phyloP scores from a whole-genome alignment of 1,140 invertebrate species.

The Hylyphantes graminicola region DNA sequence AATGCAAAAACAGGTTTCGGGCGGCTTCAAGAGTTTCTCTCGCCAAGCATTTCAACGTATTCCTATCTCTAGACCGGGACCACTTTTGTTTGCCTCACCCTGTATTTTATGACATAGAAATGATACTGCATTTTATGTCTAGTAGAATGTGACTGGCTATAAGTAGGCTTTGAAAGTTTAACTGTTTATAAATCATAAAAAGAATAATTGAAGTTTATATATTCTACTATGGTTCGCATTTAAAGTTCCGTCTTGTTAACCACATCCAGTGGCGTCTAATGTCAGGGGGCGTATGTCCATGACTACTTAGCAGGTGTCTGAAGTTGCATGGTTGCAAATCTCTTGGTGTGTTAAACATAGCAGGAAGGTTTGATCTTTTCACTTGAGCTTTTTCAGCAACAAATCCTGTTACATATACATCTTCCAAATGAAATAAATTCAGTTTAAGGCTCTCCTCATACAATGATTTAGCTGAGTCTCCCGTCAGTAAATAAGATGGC shows the following conservation, averaged over 20 bases:
- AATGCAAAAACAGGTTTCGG: too few relatives aligned
- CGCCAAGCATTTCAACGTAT: too few relatives aligned
- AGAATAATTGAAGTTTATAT: not conserved
- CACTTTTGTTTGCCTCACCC: too few relatives aligned
- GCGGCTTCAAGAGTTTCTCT: too few relatives aligned
- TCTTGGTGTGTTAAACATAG: constrained; percentile 61
- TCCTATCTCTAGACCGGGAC: too few relatives aligned
- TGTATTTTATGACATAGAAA: too few relatives aligned
- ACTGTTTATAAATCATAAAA: too few relatives aligned
- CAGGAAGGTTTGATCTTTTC: constrained; percentile 58
- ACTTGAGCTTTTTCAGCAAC: constrained; percentile 62
- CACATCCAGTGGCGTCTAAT: constrained; percentile 56
- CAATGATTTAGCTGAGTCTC: constrained; percentile 76
- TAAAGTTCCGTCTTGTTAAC: constrained; percentile 42
- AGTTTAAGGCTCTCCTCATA: constrained; percentile 78
- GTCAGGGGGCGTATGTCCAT: constrained; percentile 54
- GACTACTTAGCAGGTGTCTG: constrained; percentile 51
- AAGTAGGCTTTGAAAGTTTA: too few relatives aligned
- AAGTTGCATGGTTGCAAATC: constrained; percentile 54
- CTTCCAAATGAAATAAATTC: constrained; percentile 82
- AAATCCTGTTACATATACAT: constrained; percentile 84
- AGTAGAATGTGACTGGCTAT: too few relatives aligned
- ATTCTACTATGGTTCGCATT: constrained; percentile 27
- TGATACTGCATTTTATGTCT: too few relatives aligned
- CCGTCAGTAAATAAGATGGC: constrained; percentile 64